A percentile compares a stretch with the other conserved stretches of the same genome.
phyloP scores from a whole-genome alignment of 37 sponge, comb jelly and placozoan species.

The Theonella swinhoei region DNA sequence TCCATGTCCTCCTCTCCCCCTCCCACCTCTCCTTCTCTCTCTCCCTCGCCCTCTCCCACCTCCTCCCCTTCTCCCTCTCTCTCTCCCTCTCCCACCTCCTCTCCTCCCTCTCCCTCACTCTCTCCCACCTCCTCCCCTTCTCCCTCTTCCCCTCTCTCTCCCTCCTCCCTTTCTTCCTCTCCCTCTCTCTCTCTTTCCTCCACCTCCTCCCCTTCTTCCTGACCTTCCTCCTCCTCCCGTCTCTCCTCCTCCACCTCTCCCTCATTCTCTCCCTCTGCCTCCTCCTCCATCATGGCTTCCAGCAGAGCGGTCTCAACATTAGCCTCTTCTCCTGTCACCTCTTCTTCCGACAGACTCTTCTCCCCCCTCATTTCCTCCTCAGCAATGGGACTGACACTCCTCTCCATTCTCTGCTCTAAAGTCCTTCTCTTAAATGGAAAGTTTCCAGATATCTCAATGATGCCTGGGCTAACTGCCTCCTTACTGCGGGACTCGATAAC shows the following conservation, averaged over 20 bases:
- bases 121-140: neutral
- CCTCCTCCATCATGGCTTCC: slow-evolving; percentile 6
- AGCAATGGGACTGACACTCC: neutral
- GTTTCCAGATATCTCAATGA: neutral
- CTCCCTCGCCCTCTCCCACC: neutral
- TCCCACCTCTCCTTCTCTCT: neutral
- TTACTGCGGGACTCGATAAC: neutral
- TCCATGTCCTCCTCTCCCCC: neutral
- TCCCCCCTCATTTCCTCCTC: neutral
- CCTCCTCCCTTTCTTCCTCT: neutral
- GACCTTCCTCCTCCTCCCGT: neutral
- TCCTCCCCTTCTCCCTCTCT: neutral
- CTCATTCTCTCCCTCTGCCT: neutral
- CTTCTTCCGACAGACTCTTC: neutral
- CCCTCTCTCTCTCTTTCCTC: neutral
- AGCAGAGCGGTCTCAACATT: neutral
- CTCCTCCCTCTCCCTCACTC: neutral
- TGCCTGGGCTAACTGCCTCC: neutral
- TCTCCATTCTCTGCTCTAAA: neutral
- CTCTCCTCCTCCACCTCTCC: neutral
- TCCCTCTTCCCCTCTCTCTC: neutral
- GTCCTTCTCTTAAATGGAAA: neutral
- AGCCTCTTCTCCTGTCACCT: neutral
- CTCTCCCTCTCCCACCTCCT: too few relatives aligned
- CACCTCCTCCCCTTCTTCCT: neutral